Conservation (phyloP, 1,140 invertebrate genomes). For the silkworm (Bombyx mori) region DNA sequence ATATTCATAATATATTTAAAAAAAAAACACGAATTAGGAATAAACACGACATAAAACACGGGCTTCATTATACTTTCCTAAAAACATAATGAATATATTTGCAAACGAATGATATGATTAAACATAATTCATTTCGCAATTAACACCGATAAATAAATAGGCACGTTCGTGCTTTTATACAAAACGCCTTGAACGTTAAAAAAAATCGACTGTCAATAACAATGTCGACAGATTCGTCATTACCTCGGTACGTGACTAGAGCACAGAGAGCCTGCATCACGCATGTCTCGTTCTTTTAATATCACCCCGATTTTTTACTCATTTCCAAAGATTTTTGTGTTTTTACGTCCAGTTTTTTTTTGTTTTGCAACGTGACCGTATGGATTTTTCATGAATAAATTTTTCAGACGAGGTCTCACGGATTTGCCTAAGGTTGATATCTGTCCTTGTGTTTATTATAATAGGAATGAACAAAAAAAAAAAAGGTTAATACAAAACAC, state of each 20-base stretch:
- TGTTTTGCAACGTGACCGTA: conserved; percentile 43
- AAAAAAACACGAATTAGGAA: too few species aligned
- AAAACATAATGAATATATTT: too few species aligned
- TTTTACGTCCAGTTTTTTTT: conserved; percentile 28
- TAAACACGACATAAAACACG: too few species aligned
- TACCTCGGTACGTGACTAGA: conserved; percentile 54
- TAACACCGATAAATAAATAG: conserved; percentile 51
- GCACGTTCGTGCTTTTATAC: conserved; percentile 54
- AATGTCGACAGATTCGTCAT: conserved; percentile 59
- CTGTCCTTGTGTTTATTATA: too few species aligned
- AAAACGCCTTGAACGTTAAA: conserved; percentile 48
- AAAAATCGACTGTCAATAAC: conserved; percentile 50
- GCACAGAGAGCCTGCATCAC: conserved; percentile 36
- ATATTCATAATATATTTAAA: too few species aligned
- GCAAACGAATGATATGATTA: background rate
- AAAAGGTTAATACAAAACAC: too few species aligned
- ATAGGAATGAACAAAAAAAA: too few species aligned
- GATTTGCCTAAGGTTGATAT: too few species aligned
- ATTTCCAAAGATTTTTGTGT: conserved; percentile 37
- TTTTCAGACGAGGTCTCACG: too few species aligned
- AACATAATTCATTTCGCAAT: conserved; percentile 43
- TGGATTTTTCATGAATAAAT: background rate
- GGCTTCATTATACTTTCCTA: too few species aligned
- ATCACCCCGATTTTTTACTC: conserved; percentile 50
- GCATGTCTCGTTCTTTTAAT: conserved; percentile 55